Percentiles rank a stretch among this genome's conserved stretches.
Evolutionary conservation across 1,140 invertebrate species (phyloP).

Genomic region (Heliconius congener): DNA sequence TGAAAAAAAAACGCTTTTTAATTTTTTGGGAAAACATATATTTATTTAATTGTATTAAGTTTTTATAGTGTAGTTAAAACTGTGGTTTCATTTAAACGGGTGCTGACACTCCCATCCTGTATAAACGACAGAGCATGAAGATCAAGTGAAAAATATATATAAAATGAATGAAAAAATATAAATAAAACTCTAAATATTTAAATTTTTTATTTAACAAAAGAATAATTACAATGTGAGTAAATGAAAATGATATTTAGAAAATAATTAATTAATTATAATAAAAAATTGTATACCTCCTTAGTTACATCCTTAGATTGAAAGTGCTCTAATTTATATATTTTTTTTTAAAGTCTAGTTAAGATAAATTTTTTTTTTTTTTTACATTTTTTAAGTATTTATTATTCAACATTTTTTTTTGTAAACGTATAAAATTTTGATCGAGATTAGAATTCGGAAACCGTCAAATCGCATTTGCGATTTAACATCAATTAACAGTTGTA

Average conservation of each 20-base stretch:
- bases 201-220: conserved; percentile 13
- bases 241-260: background rate
- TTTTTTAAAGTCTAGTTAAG: background rate
- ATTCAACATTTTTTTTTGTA: no score
- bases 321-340: background rate
- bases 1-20: no score
- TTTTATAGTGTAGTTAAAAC: no score
- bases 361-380: background rate
- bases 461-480: no score
- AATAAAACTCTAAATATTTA: background rate
- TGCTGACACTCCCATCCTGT: no score
- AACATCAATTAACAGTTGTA: no score
- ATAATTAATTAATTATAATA: background rate
- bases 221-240: conserved; percentile 12
- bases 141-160: background rate
- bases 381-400: no score
- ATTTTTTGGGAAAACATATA: no score
- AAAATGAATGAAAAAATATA: background rate
- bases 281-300: background rate
- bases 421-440: no score
- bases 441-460: no score
- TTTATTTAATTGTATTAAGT: no score
- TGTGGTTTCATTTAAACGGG: no score
- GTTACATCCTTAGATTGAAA: background rate
- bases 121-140: background rate